These are phyloP conservation scores for Drosophila pachea DNA, from an alignment of 1,140 invertebrate species.

Conservation along the genomic window DNA sequence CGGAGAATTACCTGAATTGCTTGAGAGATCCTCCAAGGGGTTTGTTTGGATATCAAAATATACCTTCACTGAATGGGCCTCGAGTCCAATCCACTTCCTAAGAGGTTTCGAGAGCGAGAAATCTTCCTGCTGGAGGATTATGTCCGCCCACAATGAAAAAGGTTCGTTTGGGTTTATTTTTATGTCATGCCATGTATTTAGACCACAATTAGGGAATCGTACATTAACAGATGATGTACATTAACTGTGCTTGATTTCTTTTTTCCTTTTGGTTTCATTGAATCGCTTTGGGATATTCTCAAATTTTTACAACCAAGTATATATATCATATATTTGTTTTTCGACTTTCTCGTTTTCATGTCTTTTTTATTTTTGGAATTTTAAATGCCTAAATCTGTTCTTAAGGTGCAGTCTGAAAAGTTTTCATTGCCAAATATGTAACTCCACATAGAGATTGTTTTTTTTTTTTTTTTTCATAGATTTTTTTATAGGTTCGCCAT, in stretches of 20 bases:
- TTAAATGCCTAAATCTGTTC: constrained; percentile 65
- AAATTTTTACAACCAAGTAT: constrained; percentile 52
- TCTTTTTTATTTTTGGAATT: constrained; percentile 38
- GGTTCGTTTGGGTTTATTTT: constrained; percentile 41
- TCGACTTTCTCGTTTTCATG: not conserved
- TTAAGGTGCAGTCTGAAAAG: constrained; percentile 64
- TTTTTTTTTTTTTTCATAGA: too few relatives aligned
- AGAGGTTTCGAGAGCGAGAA: too few relatives aligned
- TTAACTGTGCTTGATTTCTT: constrained; percentile 53
- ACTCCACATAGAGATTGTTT: constrained; percentile 44
- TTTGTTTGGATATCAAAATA: too few relatives aligned
- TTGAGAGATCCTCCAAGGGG: too few relatives aligned
- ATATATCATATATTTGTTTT: constrained; percentile 10
- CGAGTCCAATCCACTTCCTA: too few relatives aligned
- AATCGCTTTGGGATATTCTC: constrained; percentile 19
- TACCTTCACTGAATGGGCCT: too few relatives aligned
- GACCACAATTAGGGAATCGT: constrained; percentile 26
- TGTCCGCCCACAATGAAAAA: constrained; percentile 18
- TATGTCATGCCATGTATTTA: constrained; percentile 69
- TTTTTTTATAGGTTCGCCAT: too few relatives aligned
- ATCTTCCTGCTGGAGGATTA: too few relatives aligned
- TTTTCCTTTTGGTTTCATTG: constrained; percentile 26
- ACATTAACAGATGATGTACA: constrained; percentile 51
- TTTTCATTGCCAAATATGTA: constrained; percentile 53
- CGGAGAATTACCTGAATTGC: too few relatives aligned